Evolutionary conservation across 2,888 invertebrate species (phyloP).

Genomic region (Boloria euphrosyne): DNA sequence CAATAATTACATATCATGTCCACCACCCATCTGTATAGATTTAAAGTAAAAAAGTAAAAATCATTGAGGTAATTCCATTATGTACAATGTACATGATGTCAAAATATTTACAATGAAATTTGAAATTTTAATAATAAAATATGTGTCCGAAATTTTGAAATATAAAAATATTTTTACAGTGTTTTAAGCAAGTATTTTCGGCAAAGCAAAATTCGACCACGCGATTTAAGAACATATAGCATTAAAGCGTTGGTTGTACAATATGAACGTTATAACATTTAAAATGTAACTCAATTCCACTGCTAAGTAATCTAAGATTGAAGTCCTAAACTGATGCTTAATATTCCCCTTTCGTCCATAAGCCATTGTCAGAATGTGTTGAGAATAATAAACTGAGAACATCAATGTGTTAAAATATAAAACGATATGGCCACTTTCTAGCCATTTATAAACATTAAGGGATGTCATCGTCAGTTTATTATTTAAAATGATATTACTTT

Average conservation of each 20-base stretch:
- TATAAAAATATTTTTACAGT: too few relatives aligned
- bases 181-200: too few relatives aligned
- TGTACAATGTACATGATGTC: too few relatives aligned
- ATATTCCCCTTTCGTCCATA: constrained; percentile 65
- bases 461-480: constrained; percentile 27
- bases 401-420: constrained; percentile 70
- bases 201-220: too few relatives aligned
- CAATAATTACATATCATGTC: too few relatives aligned
- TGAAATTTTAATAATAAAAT: too few relatives aligned
- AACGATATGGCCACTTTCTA: constrained; percentile 68
- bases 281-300: constrained; percentile 27
- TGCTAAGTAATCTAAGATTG: constrained; percentile 52
- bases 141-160: too few relatives aligned
- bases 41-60: too few relatives aligned
- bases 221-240: background rate
- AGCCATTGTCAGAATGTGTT: constrained; percentile 69
- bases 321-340: constrained; percentile 55
- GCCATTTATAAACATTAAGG: constrained; percentile 63
- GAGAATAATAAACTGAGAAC: constrained; percentile 73
- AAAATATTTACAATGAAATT: too few relatives aligned
- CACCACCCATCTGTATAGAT: too few relatives aligned
- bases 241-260: background rate
- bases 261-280: constrained; percentile 1
- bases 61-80: too few relatives aligned
- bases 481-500: constrained; percentile 9